Evolutionary conservation across 2,113 vertebrate genomes (phyloP).

Genomic region (Apodemus speciosus): DNA sequence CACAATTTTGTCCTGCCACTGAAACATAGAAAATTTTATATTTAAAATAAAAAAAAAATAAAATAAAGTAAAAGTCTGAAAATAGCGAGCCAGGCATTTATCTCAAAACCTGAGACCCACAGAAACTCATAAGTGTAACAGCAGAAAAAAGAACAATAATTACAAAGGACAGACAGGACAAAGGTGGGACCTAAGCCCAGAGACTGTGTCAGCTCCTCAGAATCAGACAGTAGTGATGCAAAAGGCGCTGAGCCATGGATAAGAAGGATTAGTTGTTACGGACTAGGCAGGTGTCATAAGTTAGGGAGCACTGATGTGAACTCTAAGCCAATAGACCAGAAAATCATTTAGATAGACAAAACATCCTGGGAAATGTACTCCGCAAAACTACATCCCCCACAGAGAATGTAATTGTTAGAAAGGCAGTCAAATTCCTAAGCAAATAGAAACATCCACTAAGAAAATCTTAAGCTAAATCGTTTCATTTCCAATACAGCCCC

Average conservation of each 20-base stretch:
- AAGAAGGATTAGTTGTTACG: not conserved
- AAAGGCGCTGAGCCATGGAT: not conserved
- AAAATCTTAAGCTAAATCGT: not conserved
- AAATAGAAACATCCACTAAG: not conserved
- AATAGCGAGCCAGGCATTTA: not conserved
- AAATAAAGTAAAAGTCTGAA: not conserved
- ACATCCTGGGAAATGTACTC: not conserved
- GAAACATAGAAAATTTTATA: not conserved
- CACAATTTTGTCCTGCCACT: not conserved
- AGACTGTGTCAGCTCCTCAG: not conserved
- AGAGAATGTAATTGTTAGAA: not conserved
- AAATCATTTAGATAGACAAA: conserved; percentile 8
- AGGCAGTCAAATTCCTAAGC: not conserved
- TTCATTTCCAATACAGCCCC: not conserved
- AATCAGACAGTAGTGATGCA: not conserved
- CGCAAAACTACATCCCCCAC: not conserved
- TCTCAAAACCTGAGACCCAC: not conserved
- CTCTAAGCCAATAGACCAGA: not conserved
- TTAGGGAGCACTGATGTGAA: not conserved
- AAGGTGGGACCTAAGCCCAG: not conserved
- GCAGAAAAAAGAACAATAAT: not conserved
- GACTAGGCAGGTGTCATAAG: not conserved
- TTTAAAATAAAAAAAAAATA: not conserved
- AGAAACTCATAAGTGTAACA: not conserved
- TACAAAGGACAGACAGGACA: not conserved